Base-by-base conservation (phyloP, 2,797 vertebrate genomes). In the Chelidonichthys spinosus region DNA sequence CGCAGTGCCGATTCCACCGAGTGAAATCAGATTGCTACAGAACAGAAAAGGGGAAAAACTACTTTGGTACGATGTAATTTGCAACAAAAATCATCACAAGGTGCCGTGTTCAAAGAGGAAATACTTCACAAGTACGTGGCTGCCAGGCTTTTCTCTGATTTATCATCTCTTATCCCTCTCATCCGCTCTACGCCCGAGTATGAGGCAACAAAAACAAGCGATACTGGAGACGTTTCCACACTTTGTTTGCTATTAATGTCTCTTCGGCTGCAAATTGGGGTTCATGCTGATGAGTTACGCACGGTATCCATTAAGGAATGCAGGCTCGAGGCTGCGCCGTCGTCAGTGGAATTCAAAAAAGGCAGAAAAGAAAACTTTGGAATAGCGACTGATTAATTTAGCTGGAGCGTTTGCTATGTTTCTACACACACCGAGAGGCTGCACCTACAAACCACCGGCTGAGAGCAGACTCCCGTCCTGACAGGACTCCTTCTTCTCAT, bases 401-500 rank as follows among this genome's bases (percentile, higher is more conserved):
- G 56, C 62, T 56, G 17, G 43, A 66, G 68, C 33, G 63, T 60
- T 61, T 32, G 33, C 49, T 66, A 15, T 6, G 61, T 72, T 53
- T 71, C 72, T 78, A 37, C 47, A 80, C 85, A 62, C 63, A 56
- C 56, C 56, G 42, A 65, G 32, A 83, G 52, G 50, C 61, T 61
- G 71, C 71, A 79, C 63, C 62, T 63, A 69, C 68, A 79, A 81
- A 78, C 36, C 56, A 35, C 58, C 54, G 76, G 76, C 80, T 61
- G 54, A 83, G 79, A 6, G 35, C 64, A 74, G 36, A 63, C 63
- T 82, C 77, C 63, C 68, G 72, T 82, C 77, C 63, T 69, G 72
- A 79, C 67, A 74, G 72, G 67, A 69, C 68, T 69, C 76, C 55
- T 81, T 81, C 74, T 66, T 85, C 59, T 75, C 50, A 78, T 68